Evolutionary conservation across 2,888 invertebrate species (phyloP).

Genomic region (Brachypalpus laphriformis): DNA sequence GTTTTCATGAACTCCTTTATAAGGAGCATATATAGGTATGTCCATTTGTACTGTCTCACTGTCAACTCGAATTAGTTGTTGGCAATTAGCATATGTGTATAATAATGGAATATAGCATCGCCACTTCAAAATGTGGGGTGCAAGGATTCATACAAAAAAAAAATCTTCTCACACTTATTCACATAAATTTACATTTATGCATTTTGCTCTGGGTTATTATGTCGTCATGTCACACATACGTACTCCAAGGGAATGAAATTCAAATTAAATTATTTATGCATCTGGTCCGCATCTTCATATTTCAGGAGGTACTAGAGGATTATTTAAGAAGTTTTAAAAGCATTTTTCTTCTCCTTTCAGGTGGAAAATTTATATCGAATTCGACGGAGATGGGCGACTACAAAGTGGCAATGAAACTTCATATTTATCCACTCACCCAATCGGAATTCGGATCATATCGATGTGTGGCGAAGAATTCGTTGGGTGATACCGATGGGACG

Average conservation of each 20-base stretch:
- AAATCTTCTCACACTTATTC: background rate
- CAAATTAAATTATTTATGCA: constrained; percentile 69
- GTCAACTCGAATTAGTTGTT: constrained; percentile 68
- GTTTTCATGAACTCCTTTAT: constrained; percentile 36
- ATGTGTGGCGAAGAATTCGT: constrained; percentile 92
- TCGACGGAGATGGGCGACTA: constrained; percentile 89
- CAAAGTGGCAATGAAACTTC: constrained; percentile 90
- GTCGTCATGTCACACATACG: constrained; percentile 51
- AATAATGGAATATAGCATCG: constrained; percentile 14
- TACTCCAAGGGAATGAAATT: constrained; percentile 58
- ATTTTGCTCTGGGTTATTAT: constrained; percentile 45
- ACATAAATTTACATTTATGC: constrained; percentile 45
- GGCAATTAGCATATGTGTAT: constrained; percentile 65
- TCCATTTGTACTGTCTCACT: constrained; percentile 67
- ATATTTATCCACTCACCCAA: constrained; percentile 87
- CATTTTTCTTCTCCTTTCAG: too few species aligned
- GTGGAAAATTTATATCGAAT: constrained; percentile 88
- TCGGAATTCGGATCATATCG: constrained; percentile 91
- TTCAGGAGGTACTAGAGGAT: background rate
- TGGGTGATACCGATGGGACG: constrained; percentile 92
- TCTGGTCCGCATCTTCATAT: constrained; percentile 17
- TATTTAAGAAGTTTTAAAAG: too few species aligned
- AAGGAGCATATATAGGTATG: constrained; percentile 17
- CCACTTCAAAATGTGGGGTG: constrained; percentile 9
- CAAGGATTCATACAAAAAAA: constrained; percentile 13